These are phyloP conservation scores for Dolichopus griseipennis DNA, from an alignment of 2,888 invertebrate species.

Conservation along the genomic window DNA sequence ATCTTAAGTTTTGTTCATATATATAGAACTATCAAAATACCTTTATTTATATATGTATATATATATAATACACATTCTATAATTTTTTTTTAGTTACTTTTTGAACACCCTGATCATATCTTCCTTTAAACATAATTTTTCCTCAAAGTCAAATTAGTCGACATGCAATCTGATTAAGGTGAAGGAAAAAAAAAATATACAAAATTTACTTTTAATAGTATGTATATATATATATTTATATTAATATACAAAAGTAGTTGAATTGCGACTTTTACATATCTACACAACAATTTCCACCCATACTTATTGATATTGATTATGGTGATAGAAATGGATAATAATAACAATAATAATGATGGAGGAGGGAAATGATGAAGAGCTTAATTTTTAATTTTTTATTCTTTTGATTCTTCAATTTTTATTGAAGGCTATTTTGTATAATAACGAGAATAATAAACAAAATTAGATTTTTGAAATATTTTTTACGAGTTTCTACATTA, in stretches of 20 bases:
- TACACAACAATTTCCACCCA: not conserved
- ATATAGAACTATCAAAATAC: not conserved
- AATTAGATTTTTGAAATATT: too few relatives aligned
- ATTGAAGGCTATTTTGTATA: too few relatives aligned
- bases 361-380: not conserved
- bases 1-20: not conserved
- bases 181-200: not conserved
- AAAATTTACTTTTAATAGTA: not conserved
- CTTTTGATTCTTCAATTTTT: too few relatives aligned
- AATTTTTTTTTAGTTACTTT: not conserved
- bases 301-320: not conserved
- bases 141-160: conserved; percentile 30
- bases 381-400: not conserved
- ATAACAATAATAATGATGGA: not conserved
- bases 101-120: conserved; percentile 24
- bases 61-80: not conserved
- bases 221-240: too few relatives aligned
- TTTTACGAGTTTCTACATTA: too few relatives aligned
- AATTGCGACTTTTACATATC: conserved; percentile 2
- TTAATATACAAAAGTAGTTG: not conserved
- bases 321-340: too few relatives aligned
- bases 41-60: not conserved
- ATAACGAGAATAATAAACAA: too few relatives aligned
- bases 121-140: conserved; percentile 28
- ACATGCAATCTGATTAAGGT: conserved; percentile 29